Conservation (phyloP, 1,140 invertebrate species). For the Drosophila elegans region DNA sequence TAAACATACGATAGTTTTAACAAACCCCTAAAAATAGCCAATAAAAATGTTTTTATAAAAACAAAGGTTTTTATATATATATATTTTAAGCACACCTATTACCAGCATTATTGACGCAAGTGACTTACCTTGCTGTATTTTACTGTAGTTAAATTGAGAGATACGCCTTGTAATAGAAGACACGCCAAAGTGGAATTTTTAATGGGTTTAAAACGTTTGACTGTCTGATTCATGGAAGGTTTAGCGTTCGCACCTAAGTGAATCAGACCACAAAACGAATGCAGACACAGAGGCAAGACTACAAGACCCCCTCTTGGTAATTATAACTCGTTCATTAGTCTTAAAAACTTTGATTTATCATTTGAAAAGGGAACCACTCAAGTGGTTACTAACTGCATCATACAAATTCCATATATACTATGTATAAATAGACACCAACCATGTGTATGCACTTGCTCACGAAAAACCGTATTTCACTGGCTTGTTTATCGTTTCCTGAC, state of each 20-base stretch:
- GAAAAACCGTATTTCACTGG: neutral
- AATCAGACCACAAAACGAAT: slow-evolving; percentile 27
- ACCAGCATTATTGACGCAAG: slow-evolving; percentile 2
- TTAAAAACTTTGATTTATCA: slow-evolving; percentile 6
- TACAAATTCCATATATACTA: neutral
- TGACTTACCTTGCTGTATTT: slow-evolving; percentile 9
- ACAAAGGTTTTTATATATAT: no score
- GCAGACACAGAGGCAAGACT: slow-evolving; percentile 1
- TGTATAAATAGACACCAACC: neutral
- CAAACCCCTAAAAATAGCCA: neutral
- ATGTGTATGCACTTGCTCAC: slow-evolving; percentile 6
- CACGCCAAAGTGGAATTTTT: slow-evolving; percentile 31
- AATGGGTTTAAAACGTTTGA: slow-evolving; percentile 22
- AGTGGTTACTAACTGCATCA: slow-evolving; percentile 7
- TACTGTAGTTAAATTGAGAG: slow-evolving; percentile 28
- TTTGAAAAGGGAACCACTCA: slow-evolving; percentile 13
- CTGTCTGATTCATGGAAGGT: slow-evolving; percentile 18
- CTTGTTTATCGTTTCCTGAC: slow-evolving; percentile 35
- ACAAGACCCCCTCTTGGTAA: neutral
- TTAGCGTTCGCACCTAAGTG: slow-evolving; percentile 27
- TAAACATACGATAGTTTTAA: neutral
- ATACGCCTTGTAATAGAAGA: slow-evolving; percentile 20
- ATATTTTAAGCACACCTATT: neutral
- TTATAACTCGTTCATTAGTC: slow-evolving; percentile 12
- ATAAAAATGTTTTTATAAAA: neutral